phyloP scores from a whole-genome alignment of 1,140 invertebrate genomes.

The Aradophagus sp. region DNA sequence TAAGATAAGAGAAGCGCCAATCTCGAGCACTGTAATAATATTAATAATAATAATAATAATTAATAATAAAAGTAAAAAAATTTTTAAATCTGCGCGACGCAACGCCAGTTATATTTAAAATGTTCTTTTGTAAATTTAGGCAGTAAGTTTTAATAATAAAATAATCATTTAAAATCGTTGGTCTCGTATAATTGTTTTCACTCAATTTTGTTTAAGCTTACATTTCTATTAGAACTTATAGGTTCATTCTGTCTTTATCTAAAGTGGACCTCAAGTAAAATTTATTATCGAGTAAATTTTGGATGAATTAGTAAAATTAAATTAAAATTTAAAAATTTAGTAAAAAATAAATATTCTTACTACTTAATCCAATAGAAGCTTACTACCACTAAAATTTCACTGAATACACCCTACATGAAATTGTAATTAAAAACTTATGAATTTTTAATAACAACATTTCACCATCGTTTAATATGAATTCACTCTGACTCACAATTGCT shows the following conservation, averaged over 20 bases:
- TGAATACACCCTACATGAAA: not conserved
- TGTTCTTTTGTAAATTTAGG: conserved; percentile 8
- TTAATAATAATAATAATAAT: not conserved
- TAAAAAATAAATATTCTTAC: no score
- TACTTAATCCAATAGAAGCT: no score
- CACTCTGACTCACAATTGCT: not conserved
- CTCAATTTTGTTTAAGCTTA: no score
- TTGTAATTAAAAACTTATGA: no score
- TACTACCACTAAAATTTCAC: no score
- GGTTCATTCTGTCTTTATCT: no score
- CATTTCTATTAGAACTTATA: no score
- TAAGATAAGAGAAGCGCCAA: conserved; percentile 40
- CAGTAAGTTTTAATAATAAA: conserved; percentile 41
- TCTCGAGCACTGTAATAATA: conserved; percentile 22
- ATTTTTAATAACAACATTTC: not conserved
- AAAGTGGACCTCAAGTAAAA: no score
- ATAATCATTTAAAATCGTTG: conserved; percentile 6
- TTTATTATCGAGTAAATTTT: no score
- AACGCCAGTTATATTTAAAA: conserved; percentile 23
- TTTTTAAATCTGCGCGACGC: conserved; percentile 6
- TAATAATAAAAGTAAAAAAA: not conserved
- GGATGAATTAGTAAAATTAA: no score
- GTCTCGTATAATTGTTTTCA: no score
- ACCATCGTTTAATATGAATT: not conserved
- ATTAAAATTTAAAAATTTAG: no score